These are phyloP conservation scores for Peromyscus polionotus DNA, from an alignment of 2,113 vertebrate species.

Conservation along the genomic window DNA sequence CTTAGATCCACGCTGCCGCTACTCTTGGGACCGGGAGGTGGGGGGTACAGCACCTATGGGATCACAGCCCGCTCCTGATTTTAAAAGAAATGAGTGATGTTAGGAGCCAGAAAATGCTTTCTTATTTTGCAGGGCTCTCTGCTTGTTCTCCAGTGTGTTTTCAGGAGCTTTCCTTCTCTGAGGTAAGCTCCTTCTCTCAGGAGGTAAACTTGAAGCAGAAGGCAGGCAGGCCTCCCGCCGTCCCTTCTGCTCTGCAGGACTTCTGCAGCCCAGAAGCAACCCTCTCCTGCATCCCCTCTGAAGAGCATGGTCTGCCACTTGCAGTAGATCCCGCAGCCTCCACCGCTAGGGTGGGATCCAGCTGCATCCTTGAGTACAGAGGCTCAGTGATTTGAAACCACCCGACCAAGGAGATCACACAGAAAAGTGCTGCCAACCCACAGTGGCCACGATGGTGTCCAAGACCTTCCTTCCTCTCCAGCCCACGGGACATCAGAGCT, in stretches of 20 bases:
- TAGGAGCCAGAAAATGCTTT: not conserved
- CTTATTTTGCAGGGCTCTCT: not conserved
- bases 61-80: not conserved
- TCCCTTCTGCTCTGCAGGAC: not conserved
- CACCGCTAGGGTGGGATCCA: not conserved
- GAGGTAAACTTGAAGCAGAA: not conserved
- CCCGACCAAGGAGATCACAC: conserved; percentile 32
- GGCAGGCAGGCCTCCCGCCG: not conserved
- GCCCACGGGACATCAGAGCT: not conserved
- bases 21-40: not conserved
- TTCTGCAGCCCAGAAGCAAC: not conserved
- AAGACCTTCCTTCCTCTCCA: conserved; percentile 55
- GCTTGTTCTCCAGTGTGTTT: not conserved
- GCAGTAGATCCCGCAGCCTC: not conserved
- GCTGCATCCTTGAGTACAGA: not conserved
- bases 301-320: not conserved
- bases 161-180: not conserved
- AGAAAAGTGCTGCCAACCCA: conserved; percentile 16
- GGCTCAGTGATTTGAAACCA: conserved; percentile 38
- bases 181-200: not conserved
- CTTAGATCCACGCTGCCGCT: not conserved
- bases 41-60: not conserved
- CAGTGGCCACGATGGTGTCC: not conserved
- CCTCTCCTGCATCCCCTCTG: not conserved
- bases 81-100: conserved; percentile 24